Evolutionary conservation across 2,113 vertebrate species (phyloP), one percentile per base, ranked within the genome.

Genomic region (Salminus brasiliensis): DNA sequence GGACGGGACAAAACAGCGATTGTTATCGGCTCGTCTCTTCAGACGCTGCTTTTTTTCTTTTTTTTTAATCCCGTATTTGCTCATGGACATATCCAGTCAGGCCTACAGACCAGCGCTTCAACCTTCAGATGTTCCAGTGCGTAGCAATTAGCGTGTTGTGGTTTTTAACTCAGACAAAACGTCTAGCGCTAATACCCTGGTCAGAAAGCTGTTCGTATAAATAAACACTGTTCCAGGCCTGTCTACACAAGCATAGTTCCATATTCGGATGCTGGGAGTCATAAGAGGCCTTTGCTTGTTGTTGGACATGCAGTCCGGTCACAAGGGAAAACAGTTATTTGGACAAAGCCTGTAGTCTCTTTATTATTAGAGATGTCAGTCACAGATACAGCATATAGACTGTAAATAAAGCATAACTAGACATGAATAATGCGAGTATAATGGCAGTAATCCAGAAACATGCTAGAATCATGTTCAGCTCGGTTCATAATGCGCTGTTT

Each of bases 281-380:
- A 36, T 18, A 21, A 2, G 32, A 65, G n/a, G 32, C 32, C 1
- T n/a, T 18, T 65, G 18, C 25, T 32, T 55, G n/a, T n/a, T 57
- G 23, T 25, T 2, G 53, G 39, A 59, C 7, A 13, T 13, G 36
- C 30, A 16, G 73, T 63, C 25, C 27, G 15, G 39, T 4, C 8
- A 13, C 39, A 43, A 75, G 34, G 27, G 60, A 52, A 76, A 76
- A 76, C 74, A 76, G 74, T 39, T 41, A 67, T 67, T 67, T 67
- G 47, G 32, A 67, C 23, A 55, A 67, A 55, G 60, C 45, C 41
- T 25, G 68, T 21, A 39, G n/a, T n/a, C n/a, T n/a, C 29, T 67
- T 76, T 21, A 23, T 10, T 21, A n/a, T 13, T 5, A 8, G 6
- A 21, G 13, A n/a, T 23, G 43, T 66, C 62, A 41, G 32, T 55